A percentile compares a stretch with the other conserved stretches of the same genome.
Evolutionary conservation across 2,888 invertebrate genomes (phyloP).

Genomic region (Helobdella robusta): DNA sequence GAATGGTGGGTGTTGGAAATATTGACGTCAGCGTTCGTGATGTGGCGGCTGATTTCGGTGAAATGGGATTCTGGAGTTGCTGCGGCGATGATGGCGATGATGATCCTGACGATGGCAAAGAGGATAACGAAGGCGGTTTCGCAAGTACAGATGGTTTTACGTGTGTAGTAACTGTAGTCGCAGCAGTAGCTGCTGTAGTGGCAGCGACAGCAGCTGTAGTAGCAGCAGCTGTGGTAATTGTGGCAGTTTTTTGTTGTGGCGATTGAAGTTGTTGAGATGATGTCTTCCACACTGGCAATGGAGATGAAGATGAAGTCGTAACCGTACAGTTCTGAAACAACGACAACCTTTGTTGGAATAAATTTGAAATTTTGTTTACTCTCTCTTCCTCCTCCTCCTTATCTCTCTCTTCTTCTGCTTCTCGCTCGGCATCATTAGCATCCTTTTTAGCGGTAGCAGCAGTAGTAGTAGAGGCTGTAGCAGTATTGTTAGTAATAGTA

Average conservation of each 20-base stretch:
- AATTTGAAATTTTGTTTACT: too few relatives aligned
- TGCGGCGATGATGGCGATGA: neutral
- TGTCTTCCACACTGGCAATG: neutral
- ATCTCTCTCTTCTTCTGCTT: too few relatives aligned
- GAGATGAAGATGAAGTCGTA: too few relatives aligned
- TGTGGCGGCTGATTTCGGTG: too few relatives aligned
- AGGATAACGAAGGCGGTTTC: conserved; percentile 1
- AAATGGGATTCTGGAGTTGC: too few relatives aligned
- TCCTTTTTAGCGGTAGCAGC: neutral
- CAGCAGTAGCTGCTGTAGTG: too few relatives aligned
- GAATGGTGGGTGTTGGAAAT: neutral
- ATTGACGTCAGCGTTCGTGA: neutral
- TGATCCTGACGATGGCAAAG: too few relatives aligned
- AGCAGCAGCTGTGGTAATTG: neutral
- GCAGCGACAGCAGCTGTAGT: too few relatives aligned
- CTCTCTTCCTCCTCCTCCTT: too few relatives aligned
- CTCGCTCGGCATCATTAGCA: too few relatives aligned
- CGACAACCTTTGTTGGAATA: too few relatives aligned
- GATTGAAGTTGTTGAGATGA: neutral
- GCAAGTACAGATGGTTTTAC: neutral
- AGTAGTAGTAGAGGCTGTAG: conserved; percentile 1
- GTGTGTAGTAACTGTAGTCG: neutral
- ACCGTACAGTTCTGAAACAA: too few relatives aligned
- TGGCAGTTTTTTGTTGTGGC: neutral
- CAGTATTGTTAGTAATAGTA: neutral